A percentile compares a stretch with the other conserved stretches of the same genome.
These are phyloP conservation scores for Pseudomyrmex gracilis DNA, from an alignment of 1,140 invertebrate genomes.

Conservation along the genomic window DNA sequence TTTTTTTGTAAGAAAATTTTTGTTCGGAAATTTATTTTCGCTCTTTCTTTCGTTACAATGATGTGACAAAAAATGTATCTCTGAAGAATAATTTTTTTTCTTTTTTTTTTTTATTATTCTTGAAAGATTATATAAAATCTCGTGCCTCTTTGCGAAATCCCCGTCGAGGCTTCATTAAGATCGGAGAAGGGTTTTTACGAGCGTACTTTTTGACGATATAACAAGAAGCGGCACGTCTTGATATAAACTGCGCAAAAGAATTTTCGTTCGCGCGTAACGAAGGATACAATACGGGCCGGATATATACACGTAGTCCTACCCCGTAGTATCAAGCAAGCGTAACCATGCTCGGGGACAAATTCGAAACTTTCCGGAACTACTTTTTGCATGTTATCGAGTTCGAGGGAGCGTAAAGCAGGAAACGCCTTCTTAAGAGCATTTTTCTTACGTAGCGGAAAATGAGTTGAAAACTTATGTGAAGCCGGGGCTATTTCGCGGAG, in stretches of 20 bases:
- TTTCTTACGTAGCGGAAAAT: conserved; percentile 63
- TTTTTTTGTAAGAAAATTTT: background rate
- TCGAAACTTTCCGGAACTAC: conserved; percentile 59
- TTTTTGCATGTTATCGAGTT: conserved; percentile 54
- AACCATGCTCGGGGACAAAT: conserved; percentile 57
- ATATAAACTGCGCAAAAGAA: conserved; percentile 31
- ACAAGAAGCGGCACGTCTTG: conserved; percentile 25
- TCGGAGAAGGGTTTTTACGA: background rate
- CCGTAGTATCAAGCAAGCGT: conserved; percentile 31
- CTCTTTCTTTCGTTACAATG: background rate
- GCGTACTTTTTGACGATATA: conserved; percentile 17
- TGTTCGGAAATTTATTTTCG: conserved; percentile 8
- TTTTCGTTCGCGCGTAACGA: conserved; percentile 33
- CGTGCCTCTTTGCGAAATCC: too few relatives aligned
- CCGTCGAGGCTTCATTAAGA: conserved; percentile 12
- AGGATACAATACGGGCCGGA: conserved; percentile 32
- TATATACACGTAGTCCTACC: background rate
- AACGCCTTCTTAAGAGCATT: conserved; percentile 60
- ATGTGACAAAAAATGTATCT: background rate
- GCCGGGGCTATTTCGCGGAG: conserved; percentile 45
- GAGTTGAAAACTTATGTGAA: conserved; percentile 61
- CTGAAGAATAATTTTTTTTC: too few relatives aligned
- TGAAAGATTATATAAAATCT: too few relatives aligned
- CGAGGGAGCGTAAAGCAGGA: conserved; percentile 56
- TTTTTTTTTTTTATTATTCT: too few relatives aligned